Evolutionary conservation across 2,888 invertebrate species (phyloP).

Genomic region (Tenthredo distinguenda): DNA sequence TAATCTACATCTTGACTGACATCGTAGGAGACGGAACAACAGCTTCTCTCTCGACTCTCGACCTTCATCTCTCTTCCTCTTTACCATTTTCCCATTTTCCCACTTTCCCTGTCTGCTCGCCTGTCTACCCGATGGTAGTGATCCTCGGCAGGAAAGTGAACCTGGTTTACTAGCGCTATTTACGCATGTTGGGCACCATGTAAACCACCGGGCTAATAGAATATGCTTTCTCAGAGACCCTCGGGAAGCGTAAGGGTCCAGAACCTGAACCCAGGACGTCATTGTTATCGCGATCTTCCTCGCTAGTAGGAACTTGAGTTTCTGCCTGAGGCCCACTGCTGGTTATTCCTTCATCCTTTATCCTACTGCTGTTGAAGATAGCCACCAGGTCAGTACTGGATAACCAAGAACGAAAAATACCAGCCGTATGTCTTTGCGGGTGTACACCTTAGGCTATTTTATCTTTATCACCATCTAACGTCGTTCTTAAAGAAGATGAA

Average conservation of each 20-base stretch:
- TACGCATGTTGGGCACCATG: constrained; percentile 61
- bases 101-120: constrained; percentile 17
- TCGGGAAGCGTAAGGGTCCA: constrained; percentile 62
- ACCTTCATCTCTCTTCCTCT: background rate
- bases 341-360: background rate
- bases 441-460: background rate
- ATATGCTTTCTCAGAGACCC: constrained; percentile 62
- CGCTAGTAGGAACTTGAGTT: constrained; percentile 16
- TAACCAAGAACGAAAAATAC: constrained; percentile 6
- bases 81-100: constrained; percentile 12
- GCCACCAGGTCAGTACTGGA: background rate
- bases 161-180: constrained; percentile 63
- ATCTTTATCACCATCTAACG: background rate
- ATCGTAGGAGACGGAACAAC: background rate
- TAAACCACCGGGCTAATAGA: constrained; percentile 68
- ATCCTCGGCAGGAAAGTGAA: constrained; percentile 33
- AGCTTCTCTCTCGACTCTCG: background rate
- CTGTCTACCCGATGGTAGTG: constrained; percentile 21
- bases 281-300: constrained; percentile 45
- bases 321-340: constrained; percentile 17
- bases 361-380: background rate
- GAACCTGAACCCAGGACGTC: constrained; percentile 58
- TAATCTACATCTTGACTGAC: constrained; percentile 13
- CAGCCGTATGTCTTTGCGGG: background rate
- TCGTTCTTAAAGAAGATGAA: background rate